Evolutionary conservation across 2,797 vertebrate genomes (phyloP), one percentile per base, ranked within the genome.

Genomic region (Acrossocheilus fasciatus): DNA sequence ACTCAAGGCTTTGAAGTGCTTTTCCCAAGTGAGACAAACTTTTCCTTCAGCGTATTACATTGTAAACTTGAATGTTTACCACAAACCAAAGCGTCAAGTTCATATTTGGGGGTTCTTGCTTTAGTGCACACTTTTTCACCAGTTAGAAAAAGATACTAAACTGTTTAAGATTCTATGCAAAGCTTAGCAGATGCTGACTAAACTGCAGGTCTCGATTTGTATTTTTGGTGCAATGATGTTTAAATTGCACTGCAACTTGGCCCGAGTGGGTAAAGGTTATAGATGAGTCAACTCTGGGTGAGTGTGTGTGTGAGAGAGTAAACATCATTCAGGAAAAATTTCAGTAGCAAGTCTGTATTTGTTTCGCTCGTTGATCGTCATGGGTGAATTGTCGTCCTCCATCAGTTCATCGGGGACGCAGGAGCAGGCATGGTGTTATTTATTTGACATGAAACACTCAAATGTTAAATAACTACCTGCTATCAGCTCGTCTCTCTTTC

Each of bases 311-410:
- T 20, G 6, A 23, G 30, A 68, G 47, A n/a, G 74, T 34, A 74
- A 84, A 43, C 26, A 64, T 47, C 47, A 77, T 74, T 70, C 39
- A 45, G 68, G 36, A 73, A 59, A 47, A 17, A 80, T 59, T 68
- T 41, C 59, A 62, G 34, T 81, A 57, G 59, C 64, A 41, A 75
- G n/a, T 72, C 50, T 73, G 66, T 72, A 83, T 82, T 82, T 82
- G 74, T 30, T 85, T 75, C 89, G 45, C 84, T 89, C 17, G 52
- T 87, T 86, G 57, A 80, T 80, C 69, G 83, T 90, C 88, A 76
- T 12, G 20, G 87, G 79, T 84, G 88, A 83, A 87, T 89, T 83
- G 54, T 85, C 26, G n/a, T 83, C 90, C 82, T 43, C 77, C 87
- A 87, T 82, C 47, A 75, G 64, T 81, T 84, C 43, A 81, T 89